phyloP scores from a whole-genome alignment of 2,888 invertebrate species.

The Malacosoma neustria region DNA sequence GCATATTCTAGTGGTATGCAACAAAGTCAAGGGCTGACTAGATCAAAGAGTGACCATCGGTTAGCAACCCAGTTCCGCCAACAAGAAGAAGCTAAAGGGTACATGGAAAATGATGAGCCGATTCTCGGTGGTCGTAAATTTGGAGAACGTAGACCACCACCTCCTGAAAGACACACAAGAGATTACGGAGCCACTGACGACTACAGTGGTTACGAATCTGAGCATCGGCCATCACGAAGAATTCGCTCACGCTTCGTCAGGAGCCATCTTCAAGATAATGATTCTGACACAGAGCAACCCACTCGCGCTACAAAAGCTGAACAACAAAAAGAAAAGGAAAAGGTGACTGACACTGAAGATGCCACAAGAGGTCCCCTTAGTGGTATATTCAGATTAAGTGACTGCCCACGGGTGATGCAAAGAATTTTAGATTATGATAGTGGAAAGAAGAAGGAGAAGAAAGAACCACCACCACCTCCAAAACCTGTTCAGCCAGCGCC shows the following conservation, averaged over 20 bases:
- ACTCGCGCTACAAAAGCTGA: slow-evolving; percentile 79
- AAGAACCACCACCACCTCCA: slow-evolving; percentile 74
- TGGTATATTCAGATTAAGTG: slow-evolving; percentile 90
- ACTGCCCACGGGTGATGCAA: slow-evolving; percentile 92
- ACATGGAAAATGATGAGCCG: slow-evolving; percentile 80
- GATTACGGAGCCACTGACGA: slow-evolving; percentile 78
- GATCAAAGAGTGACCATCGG: slow-evolving; percentile 95
- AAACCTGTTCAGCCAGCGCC: slow-evolving; percentile 74
- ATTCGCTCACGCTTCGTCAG: slow-evolving; percentile 83
- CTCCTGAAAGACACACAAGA: slow-evolving; percentile 65
- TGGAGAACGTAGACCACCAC: slow-evolving; percentile 79
- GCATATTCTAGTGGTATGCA: slow-evolving; percentile 76
- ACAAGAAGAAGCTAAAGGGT: slow-evolving; percentile 83
- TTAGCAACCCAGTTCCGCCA: slow-evolving; percentile 91
- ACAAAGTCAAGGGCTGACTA: slow-evolving; percentile 85
- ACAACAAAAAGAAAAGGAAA: slow-evolving; percentile 77
- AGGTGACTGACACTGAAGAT: slow-evolving; percentile 92
- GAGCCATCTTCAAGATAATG: slow-evolving; percentile 81
- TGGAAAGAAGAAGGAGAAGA: slow-evolving; percentile 84
- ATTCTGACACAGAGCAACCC: slow-evolving; percentile 82
- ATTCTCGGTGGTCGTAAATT: slow-evolving; percentile 85
- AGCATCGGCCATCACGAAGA: slow-evolving; percentile 77
- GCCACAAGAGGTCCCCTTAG: slow-evolving; percentile 90
- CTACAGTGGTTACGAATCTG: slow-evolving; percentile 81
- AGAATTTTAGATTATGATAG: slow-evolving; percentile 88